Conservation (phyloP, 2,797 vertebrate species). For the Triplophysa bombifrons region DNA sequence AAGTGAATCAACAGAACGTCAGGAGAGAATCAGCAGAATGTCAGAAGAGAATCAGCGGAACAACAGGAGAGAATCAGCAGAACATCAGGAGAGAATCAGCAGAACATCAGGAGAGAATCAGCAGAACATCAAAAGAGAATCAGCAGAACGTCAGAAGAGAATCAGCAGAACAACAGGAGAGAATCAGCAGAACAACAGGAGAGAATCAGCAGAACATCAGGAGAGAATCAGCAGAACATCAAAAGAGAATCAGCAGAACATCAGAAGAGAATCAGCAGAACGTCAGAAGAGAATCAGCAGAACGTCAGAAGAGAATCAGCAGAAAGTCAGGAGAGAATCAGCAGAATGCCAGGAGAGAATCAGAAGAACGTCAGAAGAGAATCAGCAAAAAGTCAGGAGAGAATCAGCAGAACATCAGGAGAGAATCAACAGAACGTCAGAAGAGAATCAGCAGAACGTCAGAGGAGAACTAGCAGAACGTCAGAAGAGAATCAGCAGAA, state of each 20-base stretch:
- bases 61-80: not conserved
- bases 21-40: too few relatives aligned
- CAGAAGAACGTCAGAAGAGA: not conserved
- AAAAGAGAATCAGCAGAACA: too few relatives aligned
- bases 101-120: not conserved
- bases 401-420: not conserved
- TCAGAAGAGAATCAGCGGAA: too few relatives aligned
- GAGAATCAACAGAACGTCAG: too few relatives aligned
- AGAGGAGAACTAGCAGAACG: not conserved
- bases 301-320: too few relatives aligned
- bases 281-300: not conserved
- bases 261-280: too few relatives aligned
- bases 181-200: too few relatives aligned
- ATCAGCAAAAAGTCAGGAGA: not conserved
- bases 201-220: too few relatives aligned
- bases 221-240: not conserved
- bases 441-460: too few relatives aligned
- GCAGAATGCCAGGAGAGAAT: not conserved
- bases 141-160: not conserved
- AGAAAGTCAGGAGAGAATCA: too few relatives aligned
- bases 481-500: too few relatives aligned
- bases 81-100: too few relatives aligned
- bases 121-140: not conserved
- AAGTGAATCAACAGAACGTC: not conserved
- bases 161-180: not conserved